These are phyloP conservation scores for Cephus cinctus DNA, from an alignment of 1,140 invertebrate genomes.

Conservation along the genomic window DNA sequence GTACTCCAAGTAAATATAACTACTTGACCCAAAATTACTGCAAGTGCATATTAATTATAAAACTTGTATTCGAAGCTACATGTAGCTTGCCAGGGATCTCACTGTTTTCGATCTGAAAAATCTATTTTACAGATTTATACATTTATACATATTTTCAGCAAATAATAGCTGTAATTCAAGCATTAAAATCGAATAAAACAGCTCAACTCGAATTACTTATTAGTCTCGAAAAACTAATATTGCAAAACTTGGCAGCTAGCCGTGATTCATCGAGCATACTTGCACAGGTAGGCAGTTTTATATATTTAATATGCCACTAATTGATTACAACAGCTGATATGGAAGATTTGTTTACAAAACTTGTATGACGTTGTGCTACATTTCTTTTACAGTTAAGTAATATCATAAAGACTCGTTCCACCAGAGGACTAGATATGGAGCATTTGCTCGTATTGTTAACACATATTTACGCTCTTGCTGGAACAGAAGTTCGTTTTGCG, in stretches of 20 bases:
- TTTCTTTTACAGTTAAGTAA: conserved; percentile 55
- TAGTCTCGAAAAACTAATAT: conserved; percentile 60
- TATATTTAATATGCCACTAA: conserved; percentile 1
- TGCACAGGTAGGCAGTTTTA: conserved; percentile 52
- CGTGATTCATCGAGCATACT: conserved; percentile 62
- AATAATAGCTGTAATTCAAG: conserved; percentile 60
- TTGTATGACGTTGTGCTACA: background rate
- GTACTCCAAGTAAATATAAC: no score
- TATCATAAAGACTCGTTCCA: conserved; percentile 59
- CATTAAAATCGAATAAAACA: conserved; percentile 59
- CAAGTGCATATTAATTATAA: no score
- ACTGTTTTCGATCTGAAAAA: conserved; percentile 23
- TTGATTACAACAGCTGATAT: no score
- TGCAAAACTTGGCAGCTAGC: conserved; percentile 61
- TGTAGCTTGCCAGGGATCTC: no score
- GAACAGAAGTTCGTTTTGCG: conserved; percentile 60
- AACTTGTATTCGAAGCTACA: no score
- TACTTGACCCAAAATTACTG: no score
- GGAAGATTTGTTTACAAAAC: conserved; percentile 2
- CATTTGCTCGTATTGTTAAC: conserved; percentile 62
- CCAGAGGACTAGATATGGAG: conserved; percentile 59
- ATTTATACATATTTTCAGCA: conserved; percentile 48
- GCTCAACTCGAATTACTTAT: conserved; percentile 57
- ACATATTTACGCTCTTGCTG: conserved; percentile 64
- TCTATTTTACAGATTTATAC: conserved; percentile 55